phyloP scores from a whole-genome alignment of 2,113 vertebrate species.

The Actinemys pallida region DNA sequence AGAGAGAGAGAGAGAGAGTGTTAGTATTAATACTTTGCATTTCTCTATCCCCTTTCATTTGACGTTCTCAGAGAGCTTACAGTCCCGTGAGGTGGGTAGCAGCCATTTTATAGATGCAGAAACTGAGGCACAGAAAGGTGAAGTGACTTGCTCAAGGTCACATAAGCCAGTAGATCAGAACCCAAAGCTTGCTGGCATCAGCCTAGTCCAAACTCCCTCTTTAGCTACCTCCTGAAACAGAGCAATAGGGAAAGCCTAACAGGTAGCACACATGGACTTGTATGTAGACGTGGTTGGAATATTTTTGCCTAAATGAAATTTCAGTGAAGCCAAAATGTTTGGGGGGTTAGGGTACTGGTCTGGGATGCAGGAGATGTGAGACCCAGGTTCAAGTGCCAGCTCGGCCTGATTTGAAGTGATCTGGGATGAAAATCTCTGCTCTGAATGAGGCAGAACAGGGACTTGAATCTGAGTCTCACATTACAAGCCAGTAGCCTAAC shows the following conservation, averaged over 20 bases:
- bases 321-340: not conserved
- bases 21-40: not conserved
- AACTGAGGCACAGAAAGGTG: not conserved
- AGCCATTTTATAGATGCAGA: not conserved
- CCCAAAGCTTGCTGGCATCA: not conserved
- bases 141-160: not conserved
- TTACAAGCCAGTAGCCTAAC: not conserved
- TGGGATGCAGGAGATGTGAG: not conserved
- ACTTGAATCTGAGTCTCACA: not conserved
- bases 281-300: not conserved
- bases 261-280: not conserved
- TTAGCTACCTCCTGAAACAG: not conserved
- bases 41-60: not conserved
- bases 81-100: not conserved
- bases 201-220: not conserved
- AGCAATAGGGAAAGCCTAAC: not conserved
- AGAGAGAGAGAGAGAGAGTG: too few relatives aligned
- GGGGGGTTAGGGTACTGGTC: not conserved
- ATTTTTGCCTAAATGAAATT: not conserved
- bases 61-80: not conserved
- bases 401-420: not conserved
- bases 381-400: not conserved
- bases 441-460: not conserved
- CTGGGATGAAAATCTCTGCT: not conserved
- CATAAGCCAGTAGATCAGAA: not conserved